Base-by-base conservation (phyloP, 1,140 invertebrate genomes). In the Leptinotarsa undecemlineata region DNA sequence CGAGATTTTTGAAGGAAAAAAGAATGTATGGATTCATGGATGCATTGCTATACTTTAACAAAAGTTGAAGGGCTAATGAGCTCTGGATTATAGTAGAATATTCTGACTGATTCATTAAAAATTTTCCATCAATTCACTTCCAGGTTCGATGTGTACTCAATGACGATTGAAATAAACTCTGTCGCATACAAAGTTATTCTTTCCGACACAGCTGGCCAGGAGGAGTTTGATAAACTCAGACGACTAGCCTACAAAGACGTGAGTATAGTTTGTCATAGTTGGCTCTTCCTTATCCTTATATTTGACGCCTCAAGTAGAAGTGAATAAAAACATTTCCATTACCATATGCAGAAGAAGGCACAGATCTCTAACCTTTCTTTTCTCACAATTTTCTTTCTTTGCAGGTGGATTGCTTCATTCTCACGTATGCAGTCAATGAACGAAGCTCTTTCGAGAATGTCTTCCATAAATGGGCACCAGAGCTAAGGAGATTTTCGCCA, bases 391-490 rank as follows among this genome's bases (percentile, higher is more conserved):
- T 42, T 3, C 33, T 42, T 11, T 11, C 33, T 73, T 80, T 97
- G 79, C 95, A 98, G 87, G 98, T 97, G 42, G 97, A 99, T 87
- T 96, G 98, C 67, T 99, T 99, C 87, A 90, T 99, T 63, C 95
- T 99, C 85, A 99, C 97, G 86, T 99, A 98, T 87, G 98, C 96
- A 51, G 87, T 99, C 75, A 96, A 98, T 14, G 98, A 98, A 87
- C 96, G 96, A 67, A 95, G 96, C 17, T 98, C 96, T 79, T 99
- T 98, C 88, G 97, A 99, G 87, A 99, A 99, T 87, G 97, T 99
- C 60, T 89, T 96, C 81, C 96, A 96, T 86, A 97, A 97, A 88
- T 98, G 96, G 96, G 96, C 95, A 71, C 96, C 96, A 64, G 96
- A 98, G 89, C 93, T 87, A 74, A 80, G 74, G 71, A 79, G 79